Base-by-base conservation (phyloP, 2,797 vertebrate species). In the Takifugu rubripes region DNA sequence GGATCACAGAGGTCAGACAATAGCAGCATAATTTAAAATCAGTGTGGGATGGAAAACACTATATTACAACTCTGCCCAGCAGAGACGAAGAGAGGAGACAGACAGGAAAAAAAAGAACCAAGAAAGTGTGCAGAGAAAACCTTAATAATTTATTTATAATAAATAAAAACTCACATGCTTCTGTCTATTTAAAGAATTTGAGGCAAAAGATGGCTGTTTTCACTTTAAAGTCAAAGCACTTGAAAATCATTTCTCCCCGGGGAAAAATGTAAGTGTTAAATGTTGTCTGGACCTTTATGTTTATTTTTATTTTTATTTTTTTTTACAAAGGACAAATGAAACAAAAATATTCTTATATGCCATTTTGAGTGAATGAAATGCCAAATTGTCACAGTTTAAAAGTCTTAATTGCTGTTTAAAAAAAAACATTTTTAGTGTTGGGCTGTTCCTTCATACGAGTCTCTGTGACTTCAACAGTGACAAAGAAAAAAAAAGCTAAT, bases 41-140 rank as follows among this genome's bases (percentile, higher is more conserved):
- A 73, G 46, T 54, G 45, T 10, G 50, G 43, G 40, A 56, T 56
- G 17, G 25, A 49, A 65, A 66, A 61, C 61, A 43, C 64, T 72
- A 42, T 67, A 56, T 70, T 49, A 65, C 69, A 67, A 61, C 77
- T 76, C 85, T 86, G 85, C 88, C 85, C 85, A 79, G 88, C 86
- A 87, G 86, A 77, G 69, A 73, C 3, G 36, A 54, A 52, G 24
- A 72, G 47, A 52, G 12, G 21, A 48, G 46, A 48, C 10, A 11
- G 56, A 67, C 25, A 10, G 3, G 16, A 58, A n/a, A 59, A n/a
- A 60, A 25, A 50, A 53, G 5, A 31, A 14, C 3, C 3, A 9
- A 59, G n/a, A 51, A 5, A 25, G 16, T 7, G 16, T 1, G 11
- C 10, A 51, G 31, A 56, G 16, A n/a, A 2, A 44, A 49, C 51